Conservation (phyloP, 2,888 invertebrate species). For the Anthoptus insignis region DNA sequence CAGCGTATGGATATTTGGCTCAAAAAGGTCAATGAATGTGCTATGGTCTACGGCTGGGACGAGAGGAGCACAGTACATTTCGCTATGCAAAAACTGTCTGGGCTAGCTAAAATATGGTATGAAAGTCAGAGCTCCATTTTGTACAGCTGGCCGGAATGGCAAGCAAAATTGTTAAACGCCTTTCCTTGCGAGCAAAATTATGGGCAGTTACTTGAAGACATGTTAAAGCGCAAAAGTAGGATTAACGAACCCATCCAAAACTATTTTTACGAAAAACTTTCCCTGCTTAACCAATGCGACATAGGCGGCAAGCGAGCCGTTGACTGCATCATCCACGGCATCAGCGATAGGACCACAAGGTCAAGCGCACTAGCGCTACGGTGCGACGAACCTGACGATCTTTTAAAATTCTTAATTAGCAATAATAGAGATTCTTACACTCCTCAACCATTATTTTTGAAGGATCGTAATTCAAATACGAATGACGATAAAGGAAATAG, state of each 20-base stretch:
- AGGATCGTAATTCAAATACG: no score
- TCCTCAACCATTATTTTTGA: background rate
- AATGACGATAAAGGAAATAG: background rate
- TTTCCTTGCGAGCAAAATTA: slow-evolving; percentile 42
- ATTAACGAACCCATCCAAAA: slow-evolving; percentile 43
- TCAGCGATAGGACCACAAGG: slow-evolving; percentile 43
- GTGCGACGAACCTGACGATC: slow-evolving; percentile 34
- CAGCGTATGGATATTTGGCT: slow-evolving; percentile 26
- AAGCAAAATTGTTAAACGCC: slow-evolving; percentile 33
- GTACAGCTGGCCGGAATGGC: slow-evolving; percentile 43
- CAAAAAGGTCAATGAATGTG: no score
- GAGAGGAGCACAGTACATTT: no score
- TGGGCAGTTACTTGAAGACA: slow-evolving; percentile 40
- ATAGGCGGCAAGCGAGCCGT: slow-evolving; percentile 45
- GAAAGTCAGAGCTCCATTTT: slow-evolving; percentile 42
- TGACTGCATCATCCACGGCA: slow-evolving; percentile 49
- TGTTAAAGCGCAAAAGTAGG: slow-evolving; percentile 37
- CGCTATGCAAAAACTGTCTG: slow-evolving; percentile 46
- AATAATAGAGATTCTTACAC: background rate
- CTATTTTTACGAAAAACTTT: slow-evolving; percentile 46
- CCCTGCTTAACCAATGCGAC: slow-evolving; percentile 40
- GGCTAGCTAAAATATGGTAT: slow-evolving; percentile 47
- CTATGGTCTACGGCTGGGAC: no score
- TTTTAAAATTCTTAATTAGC: background rate
- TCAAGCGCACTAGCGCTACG: slow-evolving; percentile 46